Evolutionary conservation across 2,113 vertebrate species (phyloP).

Genomic region (Hippocampus abdominalis): DNA sequence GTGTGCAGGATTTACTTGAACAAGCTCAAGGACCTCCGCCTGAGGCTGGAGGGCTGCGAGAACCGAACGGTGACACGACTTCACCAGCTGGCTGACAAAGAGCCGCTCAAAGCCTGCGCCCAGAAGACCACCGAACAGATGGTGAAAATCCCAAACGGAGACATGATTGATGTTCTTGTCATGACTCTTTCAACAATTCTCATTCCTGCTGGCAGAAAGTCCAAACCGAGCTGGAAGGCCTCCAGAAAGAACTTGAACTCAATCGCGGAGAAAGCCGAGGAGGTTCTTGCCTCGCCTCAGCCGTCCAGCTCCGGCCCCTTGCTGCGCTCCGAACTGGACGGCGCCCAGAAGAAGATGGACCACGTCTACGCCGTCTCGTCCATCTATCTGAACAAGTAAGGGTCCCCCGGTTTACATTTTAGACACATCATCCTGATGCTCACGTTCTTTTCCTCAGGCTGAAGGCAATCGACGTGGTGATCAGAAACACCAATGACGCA

Average conservation of each 20-base stretch:
- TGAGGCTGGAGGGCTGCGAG: conserved; percentile 87
- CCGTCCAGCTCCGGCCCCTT: conserved; percentile 69
- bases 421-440: neutral
- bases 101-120: conserved; percentile 80
- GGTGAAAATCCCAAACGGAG: conserved; percentile 50
- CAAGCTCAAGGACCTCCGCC: conserved; percentile 84
- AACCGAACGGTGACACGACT: conserved; percentile 79
- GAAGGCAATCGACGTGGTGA: conserved; percentile 89
- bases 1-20: conserved; percentile 83
- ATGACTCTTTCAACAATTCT: neutral
- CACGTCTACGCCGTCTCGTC: conserved; percentile 86
- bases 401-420: neutral
- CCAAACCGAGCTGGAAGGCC: conserved; percentile 84
- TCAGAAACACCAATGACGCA: conserved; percentile 83
- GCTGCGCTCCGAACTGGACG: conserved; percentile 86
- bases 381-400: conserved; percentile 94
- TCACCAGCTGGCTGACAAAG: conserved; percentile 79
- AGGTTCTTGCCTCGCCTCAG: conserved; percentile 79
- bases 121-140: conserved; percentile 84
- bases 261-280: conserved; percentile 77
- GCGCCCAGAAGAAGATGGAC: conserved; percentile 87
- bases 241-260: conserved; percentile 81
- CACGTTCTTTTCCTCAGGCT: conserved; percentile 70
- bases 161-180: neutral
- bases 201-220: conserved; percentile 73